phyloP scores from a whole-genome alignment of 2,797 vertebrate species.

The Chromis chromis region DNA sequence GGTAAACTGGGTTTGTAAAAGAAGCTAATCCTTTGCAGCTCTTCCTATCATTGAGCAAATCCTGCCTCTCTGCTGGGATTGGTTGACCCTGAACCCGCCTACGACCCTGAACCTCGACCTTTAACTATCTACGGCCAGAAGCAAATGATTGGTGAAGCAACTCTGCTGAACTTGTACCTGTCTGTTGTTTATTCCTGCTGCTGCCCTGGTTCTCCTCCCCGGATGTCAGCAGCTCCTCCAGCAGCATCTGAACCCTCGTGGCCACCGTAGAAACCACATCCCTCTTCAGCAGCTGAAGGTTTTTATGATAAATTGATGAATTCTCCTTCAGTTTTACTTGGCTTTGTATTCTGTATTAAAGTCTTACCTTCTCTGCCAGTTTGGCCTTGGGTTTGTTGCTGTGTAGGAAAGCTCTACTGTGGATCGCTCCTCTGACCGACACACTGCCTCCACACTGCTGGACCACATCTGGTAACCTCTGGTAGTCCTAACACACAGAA shows the following conservation, averaged over 20 bases:
- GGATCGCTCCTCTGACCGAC: slow-evolving; percentile 87
- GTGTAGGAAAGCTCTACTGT: slow-evolving; percentile 90
- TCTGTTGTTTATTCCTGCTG: slow-evolving; percentile 23
- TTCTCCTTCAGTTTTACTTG: neutral
- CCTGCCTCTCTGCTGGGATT: slow-evolving; percentile 2
- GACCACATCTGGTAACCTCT: slow-evolving; percentile 81
- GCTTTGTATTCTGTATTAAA: neutral
- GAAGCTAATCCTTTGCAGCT: neutral
- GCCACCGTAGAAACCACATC: slow-evolving; percentile 91
- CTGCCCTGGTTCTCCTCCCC: slow-evolving; percentile 79
- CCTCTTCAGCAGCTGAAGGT: slow-evolving; percentile 90
- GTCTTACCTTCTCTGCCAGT: slow-evolving; percentile 89
- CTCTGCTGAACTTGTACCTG: slow-evolving; percentile 29
- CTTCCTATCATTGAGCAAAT: neutral
- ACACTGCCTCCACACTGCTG: slow-evolving; percentile 87
- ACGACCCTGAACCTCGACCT: slow-evolving; percentile 7
- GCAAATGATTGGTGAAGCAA: slow-evolving; percentile 1
- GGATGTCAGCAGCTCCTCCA: slow-evolving; percentile 90
- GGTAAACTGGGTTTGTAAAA: too few relatives aligned
- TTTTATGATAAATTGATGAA: neutral
- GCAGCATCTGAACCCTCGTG: slow-evolving; percentile 90
- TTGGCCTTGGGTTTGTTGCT: slow-evolving; percentile 91
- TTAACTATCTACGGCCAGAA: slow-evolving; percentile 2
- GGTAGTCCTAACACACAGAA: slow-evolving; percentile 54
- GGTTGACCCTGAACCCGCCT: slow-evolving; percentile 12